phyloP scores from a whole-genome alignment of 2,113 vertebrate species.

The Cariama cristata region DNA sequence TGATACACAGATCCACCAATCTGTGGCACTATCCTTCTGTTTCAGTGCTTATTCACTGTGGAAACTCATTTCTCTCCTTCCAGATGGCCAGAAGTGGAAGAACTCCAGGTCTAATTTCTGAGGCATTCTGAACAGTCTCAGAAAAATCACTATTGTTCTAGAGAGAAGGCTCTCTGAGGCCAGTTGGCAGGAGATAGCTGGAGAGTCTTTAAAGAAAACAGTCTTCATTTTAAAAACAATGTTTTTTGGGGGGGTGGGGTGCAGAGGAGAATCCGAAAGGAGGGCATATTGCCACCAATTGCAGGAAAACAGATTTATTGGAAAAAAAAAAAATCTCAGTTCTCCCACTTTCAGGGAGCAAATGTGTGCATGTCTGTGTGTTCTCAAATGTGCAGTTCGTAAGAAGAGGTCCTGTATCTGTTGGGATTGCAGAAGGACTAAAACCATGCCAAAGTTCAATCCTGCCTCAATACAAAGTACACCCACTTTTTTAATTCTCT shows the following conservation, averaged over 20 bases:
- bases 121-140: slow-evolving; percentile 46
- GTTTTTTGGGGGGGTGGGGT: neutral
- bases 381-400: neutral
- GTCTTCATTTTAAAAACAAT: slow-evolving; percentile 18
- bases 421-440: neutral
- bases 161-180: slow-evolving; percentile 11
- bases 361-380: neutral
- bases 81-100: slow-evolving; percentile 69
- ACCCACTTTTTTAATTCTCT: neutral
- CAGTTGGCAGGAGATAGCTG: slow-evolving; percentile 52
- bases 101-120: slow-evolving; percentile 66
- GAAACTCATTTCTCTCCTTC: slow-evolving; percentile 58
- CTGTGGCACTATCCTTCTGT: slow-evolving; percentile 41
- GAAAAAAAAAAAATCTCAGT: neutral
- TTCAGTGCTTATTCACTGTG: neutral
- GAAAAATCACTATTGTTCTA: slow-evolving; percentile 67
- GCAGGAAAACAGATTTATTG: neutral
- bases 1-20: slow-evolving; percentile 27
- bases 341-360: neutral
- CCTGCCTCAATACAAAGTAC: neutral
- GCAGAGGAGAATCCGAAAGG: neutral
- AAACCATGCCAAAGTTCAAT: neutral
- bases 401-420: neutral
- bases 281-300: slow-evolving; percentile 8
- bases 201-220: slow-evolving; percentile 51